phyloP scores from a whole-genome alignment of 92 coral and sea anemone genomes.

The Porites cylindrica region DNA sequence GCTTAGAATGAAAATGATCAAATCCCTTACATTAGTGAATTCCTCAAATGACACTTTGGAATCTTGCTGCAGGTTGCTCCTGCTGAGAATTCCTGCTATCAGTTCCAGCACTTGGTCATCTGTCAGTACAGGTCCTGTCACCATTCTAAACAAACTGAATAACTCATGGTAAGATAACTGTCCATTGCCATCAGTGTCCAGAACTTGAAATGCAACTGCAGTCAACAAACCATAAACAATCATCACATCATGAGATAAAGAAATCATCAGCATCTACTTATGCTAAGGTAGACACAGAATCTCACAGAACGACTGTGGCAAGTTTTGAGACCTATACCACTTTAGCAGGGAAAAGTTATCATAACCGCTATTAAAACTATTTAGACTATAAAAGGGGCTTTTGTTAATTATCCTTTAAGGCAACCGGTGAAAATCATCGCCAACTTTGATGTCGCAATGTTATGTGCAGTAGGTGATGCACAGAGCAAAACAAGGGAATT shows the following conservation, averaged over 20 bases:
- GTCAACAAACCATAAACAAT: neutral
- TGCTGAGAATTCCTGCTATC: constrained; percentile 51
- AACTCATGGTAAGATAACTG: constrained; percentile 69
- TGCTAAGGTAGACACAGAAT: neutral
- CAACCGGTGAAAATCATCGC: too few relatives aligned
- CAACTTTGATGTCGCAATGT: too few relatives aligned
- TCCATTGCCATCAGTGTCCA: constrained; percentile 81
- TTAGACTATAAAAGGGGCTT: too few relatives aligned
- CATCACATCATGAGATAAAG: neutral
- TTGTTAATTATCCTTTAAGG: too few relatives aligned
- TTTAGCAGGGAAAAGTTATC: too few relatives aligned
- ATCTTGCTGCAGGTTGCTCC: constrained; percentile 42
- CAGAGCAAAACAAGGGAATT: too few relatives aligned
- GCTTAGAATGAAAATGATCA: too few relatives aligned
- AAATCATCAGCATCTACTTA: neutral
- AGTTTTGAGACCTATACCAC: neutral
- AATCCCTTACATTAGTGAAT: constrained; percentile 60
- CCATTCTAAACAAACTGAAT: constrained; percentile 80
- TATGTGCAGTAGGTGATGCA: too few relatives aligned
- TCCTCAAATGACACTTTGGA: constrained; percentile 76
- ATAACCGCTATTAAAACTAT: too few relatives aligned
- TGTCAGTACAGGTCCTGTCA: constrained; percentile 75
- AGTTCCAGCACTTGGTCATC: constrained; percentile 72
- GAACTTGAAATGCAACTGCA: constrained; percentile 83
- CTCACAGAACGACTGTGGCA: too few relatives aligned